phyloP scores from a whole-genome alignment of 1,140 invertebrate species.

The Monochamus saltuarius region DNA sequence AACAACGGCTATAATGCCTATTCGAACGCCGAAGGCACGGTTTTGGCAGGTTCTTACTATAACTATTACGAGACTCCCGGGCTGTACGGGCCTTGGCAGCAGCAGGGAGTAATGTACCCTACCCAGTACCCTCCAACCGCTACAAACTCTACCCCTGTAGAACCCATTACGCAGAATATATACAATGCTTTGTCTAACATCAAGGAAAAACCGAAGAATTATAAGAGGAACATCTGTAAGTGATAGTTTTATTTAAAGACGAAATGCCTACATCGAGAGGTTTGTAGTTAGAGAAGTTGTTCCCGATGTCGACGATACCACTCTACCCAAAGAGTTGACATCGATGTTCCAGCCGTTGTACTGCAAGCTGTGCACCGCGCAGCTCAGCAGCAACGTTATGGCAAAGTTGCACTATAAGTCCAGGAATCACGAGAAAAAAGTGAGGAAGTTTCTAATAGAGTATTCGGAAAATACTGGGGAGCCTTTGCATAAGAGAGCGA shows the following conservation, averaged over 20 bases:
- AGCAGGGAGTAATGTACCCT: constrained; percentile 2
- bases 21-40: neutral
- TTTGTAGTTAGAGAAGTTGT: constrained; percentile 30
- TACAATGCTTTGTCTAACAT: constrained; percentile 19
- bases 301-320: constrained; percentile 35
- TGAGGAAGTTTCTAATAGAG: constrained; percentile 50
- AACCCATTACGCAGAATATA: constrained; percentile 27
- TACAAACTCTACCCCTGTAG: constrained; percentile 5
- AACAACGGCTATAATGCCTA: neutral
- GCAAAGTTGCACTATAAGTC: constrained; percentile 55
- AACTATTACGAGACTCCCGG: constrained; percentile 12
- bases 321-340: constrained; percentile 52
- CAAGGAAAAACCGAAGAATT: constrained; percentile 34
- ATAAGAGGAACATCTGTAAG: constrained; percentile 32
- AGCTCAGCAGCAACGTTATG: constrained; percentile 50
- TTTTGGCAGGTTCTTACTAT: constrained; percentile 20
- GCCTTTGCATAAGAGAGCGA: constrained; percentile 44
- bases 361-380: constrained; percentile 51
- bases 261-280: neutral
- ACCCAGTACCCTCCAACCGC: neutral
- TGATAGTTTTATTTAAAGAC: constrained; percentile 1
- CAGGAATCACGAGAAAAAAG: constrained; percentile 54
- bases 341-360: constrained; percentile 49
- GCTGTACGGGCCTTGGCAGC: constrained; percentile 12
- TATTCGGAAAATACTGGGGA: constrained; percentile 42